Evolutionary conservation across 1,140 invertebrate species (phyloP).

Genomic region (Galleria mellonella): DNA sequence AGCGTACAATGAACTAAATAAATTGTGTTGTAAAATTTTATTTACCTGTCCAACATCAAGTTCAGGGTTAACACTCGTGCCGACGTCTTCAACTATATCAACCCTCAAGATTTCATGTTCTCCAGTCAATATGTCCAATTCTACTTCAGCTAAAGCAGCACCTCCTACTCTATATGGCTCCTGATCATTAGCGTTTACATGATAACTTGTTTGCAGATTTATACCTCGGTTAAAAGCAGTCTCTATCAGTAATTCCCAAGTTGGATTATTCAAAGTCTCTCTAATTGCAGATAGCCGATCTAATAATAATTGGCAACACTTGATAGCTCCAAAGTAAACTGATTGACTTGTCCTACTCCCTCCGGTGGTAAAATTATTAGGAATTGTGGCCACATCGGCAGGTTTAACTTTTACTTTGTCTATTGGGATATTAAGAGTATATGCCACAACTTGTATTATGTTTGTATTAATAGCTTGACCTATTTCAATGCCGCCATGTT

Average conservation of each 20-base stretch:
- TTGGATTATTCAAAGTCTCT: slow-evolving; percentile 69
- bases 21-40: background rate
- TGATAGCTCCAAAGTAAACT: slow-evolving; percentile 74
- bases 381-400: slow-evolving; percentile 41
- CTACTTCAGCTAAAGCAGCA: slow-evolving; percentile 78
- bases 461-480: slow-evolving; percentile 84
- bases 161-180: slow-evolving; percentile 77
- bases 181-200: slow-evolving; percentile 56
- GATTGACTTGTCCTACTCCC: slow-evolving; percentile 69
- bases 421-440: slow-evolving; percentile 82
- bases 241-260: slow-evolving; percentile 78
- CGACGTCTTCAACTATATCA: slow-evolving; percentile 85
- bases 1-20: too few relatives aligned
- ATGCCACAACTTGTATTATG: slow-evolving; percentile 81
- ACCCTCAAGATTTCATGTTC: slow-evolving; percentile 80
- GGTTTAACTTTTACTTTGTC: slow-evolving; percentile 82
- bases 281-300: slow-evolving; percentile 77
- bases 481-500: slow-evolving; percentile 86
- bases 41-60: slow-evolving; percentile 87
- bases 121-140: slow-evolving; percentile 89
- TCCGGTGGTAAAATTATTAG: slow-evolving; percentile 76
- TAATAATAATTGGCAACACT: slow-evolving; percentile 78
- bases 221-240: slow-evolving; percentile 73
- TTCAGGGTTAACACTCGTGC: slow-evolving; percentile 82
- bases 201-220: slow-evolving; percentile 78